phyloP scores from a whole-genome alignment of 2,113 vertebrate genomes.

The Azemiops feae region DNA sequence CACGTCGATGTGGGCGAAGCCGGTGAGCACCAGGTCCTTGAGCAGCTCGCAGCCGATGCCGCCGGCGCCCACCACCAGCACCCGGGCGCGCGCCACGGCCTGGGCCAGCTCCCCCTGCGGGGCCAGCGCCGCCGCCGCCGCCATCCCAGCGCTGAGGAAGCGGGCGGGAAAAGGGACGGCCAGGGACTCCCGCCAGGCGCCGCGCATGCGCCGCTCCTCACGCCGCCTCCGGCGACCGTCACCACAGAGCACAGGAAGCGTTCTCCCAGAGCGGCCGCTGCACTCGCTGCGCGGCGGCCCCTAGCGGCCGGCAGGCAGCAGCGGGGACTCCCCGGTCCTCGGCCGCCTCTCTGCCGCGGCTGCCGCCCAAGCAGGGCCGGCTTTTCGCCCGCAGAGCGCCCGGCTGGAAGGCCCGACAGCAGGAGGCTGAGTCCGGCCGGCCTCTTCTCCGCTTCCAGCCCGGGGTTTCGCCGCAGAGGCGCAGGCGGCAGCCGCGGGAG shows the following conservation, averaged over 20 bases:
- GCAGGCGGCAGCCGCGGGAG: neutral
- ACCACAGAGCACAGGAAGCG: neutral
- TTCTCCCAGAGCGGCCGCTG: neutral
- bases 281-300: neutral
- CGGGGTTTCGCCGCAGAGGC: neutral
- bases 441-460: neutral
- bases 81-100: conserved; percentile 78
- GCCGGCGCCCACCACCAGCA: conserved; percentile 91
- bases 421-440: too few relatives aligned
- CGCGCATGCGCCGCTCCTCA: conserved; percentile 37
- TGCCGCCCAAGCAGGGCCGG: too few relatives aligned
- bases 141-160: conserved; percentile 57
- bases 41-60: conserved; percentile 95
- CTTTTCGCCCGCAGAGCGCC: too few relatives aligned
- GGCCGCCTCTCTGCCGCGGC: too few relatives aligned
- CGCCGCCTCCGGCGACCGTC: neutral
- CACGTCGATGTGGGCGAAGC: conserved; percentile 91
- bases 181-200: neutral
- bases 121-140: conserved; percentile 72
- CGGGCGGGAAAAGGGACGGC: conserved; percentile 22
- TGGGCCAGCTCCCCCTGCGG: conserved; percentile 84
- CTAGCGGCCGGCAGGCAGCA: neutral
- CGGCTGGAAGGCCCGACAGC: too few relatives aligned
- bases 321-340: neutral
- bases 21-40: conserved; percentile 92